Conservation (phyloP, 1,140 invertebrate species). For the Orius insidiosus region DNA sequence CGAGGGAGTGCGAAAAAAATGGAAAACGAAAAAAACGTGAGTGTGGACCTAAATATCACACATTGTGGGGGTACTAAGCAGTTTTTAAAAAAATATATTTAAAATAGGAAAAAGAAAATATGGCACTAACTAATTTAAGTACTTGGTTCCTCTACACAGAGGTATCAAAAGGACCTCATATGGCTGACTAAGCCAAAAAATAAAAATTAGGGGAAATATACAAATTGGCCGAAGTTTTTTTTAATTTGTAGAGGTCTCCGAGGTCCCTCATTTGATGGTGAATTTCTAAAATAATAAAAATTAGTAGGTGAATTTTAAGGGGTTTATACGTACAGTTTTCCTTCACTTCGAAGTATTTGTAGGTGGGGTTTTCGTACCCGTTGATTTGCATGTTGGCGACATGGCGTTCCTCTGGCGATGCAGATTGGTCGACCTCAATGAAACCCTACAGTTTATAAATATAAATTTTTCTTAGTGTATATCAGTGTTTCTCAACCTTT, state of each 20-base stretch:
- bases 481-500: too few species aligned
- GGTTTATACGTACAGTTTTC: slow-evolving; percentile 39
- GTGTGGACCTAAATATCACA: neutral
- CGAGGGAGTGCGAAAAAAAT: neutral
- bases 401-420: slow-evolving; percentile 92
- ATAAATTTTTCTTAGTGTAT: too few species aligned
- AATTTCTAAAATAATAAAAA: slow-evolving; percentile 7
- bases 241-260: neutral
- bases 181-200: neutral
- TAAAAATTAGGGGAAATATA: slow-evolving; percentile 15
- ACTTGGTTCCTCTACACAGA: slow-evolving; percentile 20
- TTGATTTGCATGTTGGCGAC: slow-evolving; percentile 99
- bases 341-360: slow-evolving; percentile 97
- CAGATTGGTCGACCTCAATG: slow-evolving; percentile 71
- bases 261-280: slow-evolving; percentile 12
- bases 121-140: slow-evolving; percentile 15
- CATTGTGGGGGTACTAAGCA: neutral
- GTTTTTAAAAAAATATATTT: neutral
- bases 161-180: slow-evolving; percentile 18
- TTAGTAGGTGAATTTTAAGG: too few species aligned
- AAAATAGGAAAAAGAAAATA: slow-evolving; percentile 6
- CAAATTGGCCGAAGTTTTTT: slow-evolving; percentile 13
- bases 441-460: slow-evolving; percentile 58
- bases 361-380: slow-evolving; percentile 99
- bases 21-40: slow-evolving; percentile 2